A percentile compares a stretch with the other conserved stretches of the same genome.
phyloP scores from a whole-genome alignment of 92 coral and sea anemone species.

The Phenganax marumi region DNA sequence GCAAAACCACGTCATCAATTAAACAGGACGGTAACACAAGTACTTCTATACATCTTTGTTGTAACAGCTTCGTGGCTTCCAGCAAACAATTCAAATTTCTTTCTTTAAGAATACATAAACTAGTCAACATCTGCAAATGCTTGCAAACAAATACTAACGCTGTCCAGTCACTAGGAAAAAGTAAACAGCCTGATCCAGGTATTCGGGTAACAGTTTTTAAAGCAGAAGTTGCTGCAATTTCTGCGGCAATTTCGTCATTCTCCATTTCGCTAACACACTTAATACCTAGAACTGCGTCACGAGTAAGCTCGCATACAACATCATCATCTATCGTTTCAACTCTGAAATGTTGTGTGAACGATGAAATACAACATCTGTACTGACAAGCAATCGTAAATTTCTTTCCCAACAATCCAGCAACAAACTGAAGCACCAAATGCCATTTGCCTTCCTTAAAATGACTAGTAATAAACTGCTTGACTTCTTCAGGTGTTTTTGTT shows the following conservation, averaged over 20 bases:
- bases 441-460: neutral
- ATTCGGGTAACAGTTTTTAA: neutral
- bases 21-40: neutral
- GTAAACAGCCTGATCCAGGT: neutral
- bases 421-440: neutral
- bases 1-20: neutral
- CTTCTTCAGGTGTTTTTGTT: no score
- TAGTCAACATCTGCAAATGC: neutral
- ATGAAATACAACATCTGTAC: neutral
- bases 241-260: neutral
- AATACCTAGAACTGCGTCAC: neutral
- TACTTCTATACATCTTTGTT: neutral
- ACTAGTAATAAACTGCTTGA: no score
- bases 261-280: conserved; percentile 6
- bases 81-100: neutral
- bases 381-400: neutral
- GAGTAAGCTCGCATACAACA: neutral
- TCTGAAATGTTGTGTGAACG: neutral
- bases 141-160: neutral
- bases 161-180: neutral
- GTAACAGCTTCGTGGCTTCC: neutral
- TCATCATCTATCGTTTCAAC: no score
- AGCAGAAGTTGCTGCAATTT: neutral
- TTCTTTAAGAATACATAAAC: neutral
- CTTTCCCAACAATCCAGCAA: no score